Evolutionary conservation across 2,888 invertebrate genomes (phyloP).

Genomic region (Diaphora mendica): DNA sequence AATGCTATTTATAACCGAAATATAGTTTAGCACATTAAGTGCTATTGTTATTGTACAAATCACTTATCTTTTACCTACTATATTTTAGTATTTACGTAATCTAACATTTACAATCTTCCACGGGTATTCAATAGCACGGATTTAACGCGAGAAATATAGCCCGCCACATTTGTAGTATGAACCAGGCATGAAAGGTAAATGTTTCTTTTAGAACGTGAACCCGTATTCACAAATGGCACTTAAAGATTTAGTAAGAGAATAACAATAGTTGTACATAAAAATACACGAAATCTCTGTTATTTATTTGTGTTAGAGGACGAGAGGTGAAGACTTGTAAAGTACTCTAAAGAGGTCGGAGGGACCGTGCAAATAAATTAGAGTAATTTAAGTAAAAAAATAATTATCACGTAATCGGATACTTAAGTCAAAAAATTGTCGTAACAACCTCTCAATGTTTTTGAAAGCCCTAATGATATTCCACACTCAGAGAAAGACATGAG

Average conservation of each 20-base stretch:
- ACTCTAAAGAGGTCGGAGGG: neutral
- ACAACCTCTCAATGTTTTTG: too few relatives aligned
- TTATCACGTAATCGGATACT: too few relatives aligned
- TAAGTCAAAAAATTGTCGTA: too few relatives aligned
- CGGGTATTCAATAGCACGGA: slow-evolving; percentile 5
- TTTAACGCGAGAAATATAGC: neutral
- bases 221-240: neutral
- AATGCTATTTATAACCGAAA: neutral
- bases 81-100: slow-evolving; percentile 5
- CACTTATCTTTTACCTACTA: neutral
- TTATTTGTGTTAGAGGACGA: neutral
- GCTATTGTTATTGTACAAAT: neutral
- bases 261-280: neutral
- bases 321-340: neutral
- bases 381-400: neutral
- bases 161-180: neutral
- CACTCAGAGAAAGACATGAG: too few relatives aligned
- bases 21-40: neutral
- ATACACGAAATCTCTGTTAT: neutral
- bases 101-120: slow-evolving; percentile 4
- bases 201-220: neutral
- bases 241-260: neutral
- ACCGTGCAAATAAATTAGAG: neutral
- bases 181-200: neutral
- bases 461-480: too few relatives aligned